Evolutionary conservation across 2,797 vertebrate species (phyloP), one percentile per base, ranked within the genome.

Genomic region (Masticophis lateralis): DNA sequence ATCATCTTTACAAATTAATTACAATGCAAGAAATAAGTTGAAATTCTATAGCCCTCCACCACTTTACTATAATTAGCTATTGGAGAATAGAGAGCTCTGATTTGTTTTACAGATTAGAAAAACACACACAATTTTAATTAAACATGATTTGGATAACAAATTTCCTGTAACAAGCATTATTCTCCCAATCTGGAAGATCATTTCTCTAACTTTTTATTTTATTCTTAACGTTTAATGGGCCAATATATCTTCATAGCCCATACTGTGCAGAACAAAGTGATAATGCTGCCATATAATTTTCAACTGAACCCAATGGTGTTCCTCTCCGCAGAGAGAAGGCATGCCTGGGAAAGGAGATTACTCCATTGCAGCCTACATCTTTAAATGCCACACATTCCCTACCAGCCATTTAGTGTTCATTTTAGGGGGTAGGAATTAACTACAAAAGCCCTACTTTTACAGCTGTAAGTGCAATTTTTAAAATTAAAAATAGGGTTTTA

Each of bases 1-100:
- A 79, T 32, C 56, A 59, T 86, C 32, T 92, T 90, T 32, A 57
- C 88, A 92, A 83, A 53, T 89, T 92, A 89, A 92, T 86, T 92
- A 88, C 27, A 28, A 25, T 27, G 27, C 69, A 55, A 55, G 25
- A 43, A 51, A 61, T 61, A 63, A 90, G 4, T 10, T 5, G 89
- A 90, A n/a, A 59, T 56, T 86, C 25, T 63, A n/a, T 83, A 51
- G 53, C 28, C 32, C 5, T 79, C 87, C n/a, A 27, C 2, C 7
- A 9, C 53, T 53, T 61, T 59, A 61, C 69, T 13, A 83, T 59
- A 89, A 60, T 32, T 89, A 55, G 27, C 47, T 66, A 27, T 37
- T 59, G 14, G 27, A 86, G 74, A 63, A 63, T 53, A 47, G n/a
- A 47, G 18, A 66, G 22, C 25, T 92, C 22, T 14, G 8, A 74